phyloP scores from a whole-genome alignment of 2,888 invertebrate species.

The Eremobia ochroleuca region DNA sequence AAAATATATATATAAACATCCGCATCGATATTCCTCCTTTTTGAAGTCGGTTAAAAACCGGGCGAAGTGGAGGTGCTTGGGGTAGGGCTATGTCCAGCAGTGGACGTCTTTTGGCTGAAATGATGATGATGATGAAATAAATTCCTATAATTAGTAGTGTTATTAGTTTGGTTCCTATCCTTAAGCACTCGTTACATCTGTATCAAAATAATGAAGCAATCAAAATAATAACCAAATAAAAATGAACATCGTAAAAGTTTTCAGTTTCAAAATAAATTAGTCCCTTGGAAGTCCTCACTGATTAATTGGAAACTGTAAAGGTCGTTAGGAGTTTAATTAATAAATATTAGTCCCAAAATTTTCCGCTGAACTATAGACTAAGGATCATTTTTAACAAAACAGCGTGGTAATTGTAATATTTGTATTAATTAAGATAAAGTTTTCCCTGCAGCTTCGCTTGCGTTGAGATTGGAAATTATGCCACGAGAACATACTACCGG shows the following conservation, averaged over 20 bases:
- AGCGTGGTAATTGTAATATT: background rate
- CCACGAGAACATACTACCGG: too few relatives aligned
- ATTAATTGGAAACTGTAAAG: slow-evolving; percentile 13
- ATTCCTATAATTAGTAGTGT: too few relatives aligned
- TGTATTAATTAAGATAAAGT: background rate
- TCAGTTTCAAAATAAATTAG: slow-evolving; percentile 4
- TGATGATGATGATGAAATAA: too few relatives aligned
- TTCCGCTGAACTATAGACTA: background rate
- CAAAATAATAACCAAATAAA: slow-evolving; percentile 11
- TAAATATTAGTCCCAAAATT: background rate
- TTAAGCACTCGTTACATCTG: background rate
- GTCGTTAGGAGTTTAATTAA: slow-evolving; percentile 29
- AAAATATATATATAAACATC: too few relatives aligned
- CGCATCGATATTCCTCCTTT: too few relatives aligned
- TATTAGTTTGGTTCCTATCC: background rate
- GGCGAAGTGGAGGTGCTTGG: too few relatives aligned
- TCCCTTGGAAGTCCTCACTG: background rate
- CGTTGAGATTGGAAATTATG: too few relatives aligned
- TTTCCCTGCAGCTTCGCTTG: too few relatives aligned
- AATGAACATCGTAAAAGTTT: slow-evolving; percentile 1
- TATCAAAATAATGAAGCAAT: slow-evolving; percentile 11
- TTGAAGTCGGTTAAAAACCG: too few relatives aligned
- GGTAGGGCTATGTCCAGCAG: too few relatives aligned
- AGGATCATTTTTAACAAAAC: background rate
- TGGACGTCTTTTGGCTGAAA: too few relatives aligned